Base-by-base conservation (phyloP, 1,140 invertebrate species). In the Diprion similis region DNA sequence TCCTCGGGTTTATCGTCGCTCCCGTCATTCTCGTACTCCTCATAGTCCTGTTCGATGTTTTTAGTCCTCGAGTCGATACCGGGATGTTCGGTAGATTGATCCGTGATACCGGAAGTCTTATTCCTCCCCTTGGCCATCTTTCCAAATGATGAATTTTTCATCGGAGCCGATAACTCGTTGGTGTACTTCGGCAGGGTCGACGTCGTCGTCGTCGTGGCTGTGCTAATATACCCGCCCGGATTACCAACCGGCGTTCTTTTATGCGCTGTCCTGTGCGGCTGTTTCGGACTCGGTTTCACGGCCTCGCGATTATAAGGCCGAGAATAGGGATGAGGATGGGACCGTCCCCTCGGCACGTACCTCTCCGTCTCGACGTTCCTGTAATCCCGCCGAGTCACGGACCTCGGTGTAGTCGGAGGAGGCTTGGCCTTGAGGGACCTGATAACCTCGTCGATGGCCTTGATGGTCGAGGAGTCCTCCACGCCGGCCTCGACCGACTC, bases 371-470 rank as follows among this genome's bases (percentile, higher is more conserved):
- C 82, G 51, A 80, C 78, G 51, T 87, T 85, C 7, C 79, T 79
- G 37, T 81, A 83, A 48, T 85, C 82, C 15, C 81, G 78, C 59
- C 79, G 84, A 2, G 73, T 46, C 10, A 75, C 70, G 8, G 79
- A 24, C 48, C 71, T 78, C 2, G 78, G 10, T 7, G 84, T 84
- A 13, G 78, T 82, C 6, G 81, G 78, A 15, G 51, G 11, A 45
- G 83, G 82, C n/a, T 80, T 78, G 1, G 81, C 79, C 17, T 84
- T 87, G 18, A 87, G 73, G 19, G 82, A 80, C 37, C 80, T 81
- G 67, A 87, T 88, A 48, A 88, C 87, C 24, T 88, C 86, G 51
- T 88, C 86, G 74, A 82, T 87, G 3, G 83, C 84, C 69, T 78
- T 82, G 24, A 86, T 66, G 8, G 80, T 68, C 66, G 46, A 73